A percentile compares a stretch with the other conserved stretches of the same genome.
phyloP scores from a whole-genome alignment of 2,888 invertebrate genomes.

The Apotomis capreana region DNA sequence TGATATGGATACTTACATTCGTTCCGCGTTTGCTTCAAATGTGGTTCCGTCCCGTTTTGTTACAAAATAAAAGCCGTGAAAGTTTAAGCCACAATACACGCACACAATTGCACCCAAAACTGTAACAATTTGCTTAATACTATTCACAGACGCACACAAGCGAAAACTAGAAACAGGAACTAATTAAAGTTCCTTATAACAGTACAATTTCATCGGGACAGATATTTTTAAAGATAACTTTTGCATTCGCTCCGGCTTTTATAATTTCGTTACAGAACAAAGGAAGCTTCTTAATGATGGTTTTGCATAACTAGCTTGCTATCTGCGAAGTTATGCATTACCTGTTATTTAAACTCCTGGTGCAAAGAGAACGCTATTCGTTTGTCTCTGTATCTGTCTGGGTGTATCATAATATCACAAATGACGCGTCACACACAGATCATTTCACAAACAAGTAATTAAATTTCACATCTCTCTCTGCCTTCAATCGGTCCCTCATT shows the following conservation, averaged over 20 bases:
- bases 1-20: too few relatives aligned
- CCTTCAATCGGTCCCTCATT: too few relatives aligned
- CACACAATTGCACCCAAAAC: background rate
- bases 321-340: background rate
- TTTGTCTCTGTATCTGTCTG: too few relatives aligned
- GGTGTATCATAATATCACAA: too few relatives aligned
- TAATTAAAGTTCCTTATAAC: constrained; percentile 35
- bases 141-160: background rate
- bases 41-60: too few relatives aligned
- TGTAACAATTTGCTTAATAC: background rate
- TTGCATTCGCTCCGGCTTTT: constrained; percentile 24
- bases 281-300: constrained; percentile 5
- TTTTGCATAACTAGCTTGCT: constrained; percentile 26
- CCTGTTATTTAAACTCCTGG: background rate
- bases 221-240: constrained; percentile 28
- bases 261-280: constrained; percentile 17
- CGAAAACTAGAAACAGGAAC: constrained; percentile 10
- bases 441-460: too few relatives aligned
- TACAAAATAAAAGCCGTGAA: too few relatives aligned
- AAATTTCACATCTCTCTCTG: too few relatives aligned
- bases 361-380: too few relatives aligned
- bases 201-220: constrained; percentile 21
- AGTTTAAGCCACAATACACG: too few relatives aligned
- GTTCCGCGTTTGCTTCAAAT: too few relatives aligned
- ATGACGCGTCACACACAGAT: too few relatives aligned